phyloP scores from a whole-genome alignment of 2,888 invertebrate species.

The Papilio elwesi region DNA sequence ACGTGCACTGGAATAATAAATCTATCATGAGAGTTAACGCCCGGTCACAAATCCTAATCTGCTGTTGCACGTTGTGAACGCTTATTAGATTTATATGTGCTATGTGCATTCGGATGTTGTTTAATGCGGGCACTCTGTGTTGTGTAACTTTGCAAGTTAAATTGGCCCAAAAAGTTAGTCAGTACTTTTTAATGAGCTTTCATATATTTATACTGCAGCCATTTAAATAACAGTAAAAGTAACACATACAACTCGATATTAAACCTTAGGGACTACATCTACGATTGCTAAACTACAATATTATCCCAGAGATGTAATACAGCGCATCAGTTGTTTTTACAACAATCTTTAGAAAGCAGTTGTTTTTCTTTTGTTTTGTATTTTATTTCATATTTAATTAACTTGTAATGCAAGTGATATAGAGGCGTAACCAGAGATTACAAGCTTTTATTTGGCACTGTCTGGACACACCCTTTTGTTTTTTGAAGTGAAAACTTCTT shows the following conservation, averaged over 20 bases:
- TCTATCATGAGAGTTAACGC: slow-evolving; percentile 74
- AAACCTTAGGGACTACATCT: background rate
- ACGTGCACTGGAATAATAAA: slow-evolving; percentile 76
- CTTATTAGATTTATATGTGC: slow-evolving; percentile 36
- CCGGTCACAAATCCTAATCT: slow-evolving; percentile 79
- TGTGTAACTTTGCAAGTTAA: slow-evolving; percentile 5
- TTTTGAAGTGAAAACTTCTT: too few relatives aligned
- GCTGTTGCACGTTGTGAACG: slow-evolving; percentile 59
- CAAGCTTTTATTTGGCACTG: too few relatives aligned
- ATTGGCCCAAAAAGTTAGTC: background rate
- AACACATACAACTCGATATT: background rate
- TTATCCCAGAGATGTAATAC: too few relatives aligned
- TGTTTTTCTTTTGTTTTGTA: too few relatives aligned
- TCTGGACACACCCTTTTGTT: too few relatives aligned
- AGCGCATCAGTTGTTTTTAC: too few relatives aligned
- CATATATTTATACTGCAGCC: background rate
- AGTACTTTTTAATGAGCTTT: background rate
- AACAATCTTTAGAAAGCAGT: too few relatives aligned
- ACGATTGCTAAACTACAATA: too few relatives aligned
- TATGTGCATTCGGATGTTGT: slow-evolving; percentile 34
- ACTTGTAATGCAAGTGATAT: too few relatives aligned
- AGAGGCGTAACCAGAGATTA: too few relatives aligned
- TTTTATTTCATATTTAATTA: too few relatives aligned
- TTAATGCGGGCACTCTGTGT: slow-evolving; percentile 30
- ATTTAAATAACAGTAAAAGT: background rate